These are phyloP conservation scores for Nerophis ophidion DNA, from an alignment of 2,113 vertebrate genomes.

Conservation along the genomic window DNA sequence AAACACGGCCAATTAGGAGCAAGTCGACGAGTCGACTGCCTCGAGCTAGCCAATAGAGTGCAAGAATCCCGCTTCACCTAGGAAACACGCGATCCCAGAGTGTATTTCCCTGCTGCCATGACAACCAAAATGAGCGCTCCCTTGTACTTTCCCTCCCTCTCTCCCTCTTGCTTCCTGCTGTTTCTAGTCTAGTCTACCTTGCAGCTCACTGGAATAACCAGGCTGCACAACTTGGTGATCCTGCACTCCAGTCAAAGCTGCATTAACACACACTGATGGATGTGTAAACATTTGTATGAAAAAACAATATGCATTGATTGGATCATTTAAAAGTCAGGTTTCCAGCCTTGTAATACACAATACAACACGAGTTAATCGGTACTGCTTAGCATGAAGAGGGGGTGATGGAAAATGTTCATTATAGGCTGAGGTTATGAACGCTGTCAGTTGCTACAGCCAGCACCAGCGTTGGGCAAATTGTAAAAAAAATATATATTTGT, in stretches of 20 bases:
- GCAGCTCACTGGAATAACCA: conserved; percentile 43
- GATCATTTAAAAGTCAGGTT: no score
- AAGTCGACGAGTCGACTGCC: conserved; percentile 38
- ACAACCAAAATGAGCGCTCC: conserved; percentile 62
- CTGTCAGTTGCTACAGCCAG: conserved; percentile 43
- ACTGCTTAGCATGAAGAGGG: conserved; percentile 7
- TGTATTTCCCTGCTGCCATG: conserved; percentile 70
- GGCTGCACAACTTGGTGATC: conserved; percentile 46
- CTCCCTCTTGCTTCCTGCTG: conserved; percentile 12
- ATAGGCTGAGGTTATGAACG: conserved; percentile 40
- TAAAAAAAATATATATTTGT: no score
- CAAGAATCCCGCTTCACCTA: conserved; percentile 63
- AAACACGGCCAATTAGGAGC: conserved; percentile 47
- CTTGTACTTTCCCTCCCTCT: conserved; percentile 31
- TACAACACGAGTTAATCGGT: neutral
- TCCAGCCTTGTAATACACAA: neutral
- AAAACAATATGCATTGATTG: conserved; percentile 1
- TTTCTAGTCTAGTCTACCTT: conserved; percentile 52
- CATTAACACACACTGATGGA: conserved; percentile 22
- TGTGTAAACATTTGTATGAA: conserved; percentile 6
- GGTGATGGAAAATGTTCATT: conserved; percentile 54
- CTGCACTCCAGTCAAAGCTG: conserved; percentile 53
- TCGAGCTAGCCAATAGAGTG: conserved; percentile 56
- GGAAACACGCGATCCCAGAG: conserved; percentile 66
- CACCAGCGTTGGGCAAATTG: no score